These are phyloP conservation scores for Idaea dimidiata DNA, from an alignment of 2,888 invertebrate species.

Conservation along the genomic window DNA sequence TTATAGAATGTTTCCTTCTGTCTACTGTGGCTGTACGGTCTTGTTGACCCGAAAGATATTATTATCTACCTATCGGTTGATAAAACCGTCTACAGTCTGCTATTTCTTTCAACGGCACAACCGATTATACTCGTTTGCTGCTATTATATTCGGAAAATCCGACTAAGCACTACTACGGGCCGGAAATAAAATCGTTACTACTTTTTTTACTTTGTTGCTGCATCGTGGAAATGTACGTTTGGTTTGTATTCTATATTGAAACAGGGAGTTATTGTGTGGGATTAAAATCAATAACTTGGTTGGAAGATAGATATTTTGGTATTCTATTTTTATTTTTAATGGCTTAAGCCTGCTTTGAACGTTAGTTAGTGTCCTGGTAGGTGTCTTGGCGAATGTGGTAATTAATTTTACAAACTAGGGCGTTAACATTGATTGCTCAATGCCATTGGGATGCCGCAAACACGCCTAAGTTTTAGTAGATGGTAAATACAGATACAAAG, in stretches of 20 bases:
- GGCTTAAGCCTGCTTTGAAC: too few species aligned
- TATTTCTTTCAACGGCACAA: background rate
- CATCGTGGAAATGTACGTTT: slow-evolving; percentile 13
- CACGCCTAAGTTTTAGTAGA: too few species aligned
- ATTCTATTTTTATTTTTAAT: background rate
- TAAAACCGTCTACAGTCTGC: background rate
- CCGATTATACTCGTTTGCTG: slow-evolving; percentile 27
- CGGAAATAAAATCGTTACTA: slow-evolving; percentile 21
- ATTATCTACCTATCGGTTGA: background rate
- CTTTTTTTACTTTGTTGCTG: slow-evolving; percentile 17
- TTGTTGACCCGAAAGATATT: too few species aligned
- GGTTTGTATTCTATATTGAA: slow-evolving; percentile 3
- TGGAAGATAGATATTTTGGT: background rate
- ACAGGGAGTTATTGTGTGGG: background rate
- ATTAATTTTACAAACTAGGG: too few species aligned
- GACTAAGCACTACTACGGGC: slow-evolving; percentile 22
- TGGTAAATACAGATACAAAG: too few species aligned
- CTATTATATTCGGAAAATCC: slow-evolving; percentile 26
- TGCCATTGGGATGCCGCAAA: too few species aligned
- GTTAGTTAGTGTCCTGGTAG: too few species aligned
- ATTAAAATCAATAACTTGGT: background rate
- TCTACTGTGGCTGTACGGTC: too few species aligned
- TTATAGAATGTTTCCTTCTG: too few species aligned
- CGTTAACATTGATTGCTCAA: too few species aligned
- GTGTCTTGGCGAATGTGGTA: too few species aligned